A percentile compares a stretch with the other conserved stretches of the same genome.
These are phyloP conservation scores for Trachops cirrhosus DNA, from an alignment of 2,797 vertebrate species.

Conservation along the genomic window DNA sequence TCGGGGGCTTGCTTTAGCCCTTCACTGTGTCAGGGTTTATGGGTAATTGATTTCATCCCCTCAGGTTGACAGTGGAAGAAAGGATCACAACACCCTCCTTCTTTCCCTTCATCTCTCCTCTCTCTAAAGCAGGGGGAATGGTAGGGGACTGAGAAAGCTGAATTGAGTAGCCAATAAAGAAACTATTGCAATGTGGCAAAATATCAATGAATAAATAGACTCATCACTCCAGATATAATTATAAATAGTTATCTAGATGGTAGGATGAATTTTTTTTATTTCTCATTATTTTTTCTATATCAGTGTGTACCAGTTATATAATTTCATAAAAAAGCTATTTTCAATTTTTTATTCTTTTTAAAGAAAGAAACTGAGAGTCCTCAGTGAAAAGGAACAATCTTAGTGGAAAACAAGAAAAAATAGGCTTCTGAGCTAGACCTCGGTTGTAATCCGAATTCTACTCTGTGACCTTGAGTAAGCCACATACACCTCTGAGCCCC, in stretches of 20 bases:
- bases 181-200: neutral
- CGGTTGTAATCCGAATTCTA: neutral
- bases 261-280: neutral
- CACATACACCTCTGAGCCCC: neutral
- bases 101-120: neutral
- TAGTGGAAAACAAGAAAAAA: neutral
- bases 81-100: neutral
- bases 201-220: neutral
- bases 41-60: neutral
- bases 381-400: slow-evolving; percentile 27
- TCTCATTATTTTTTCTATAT: neutral
- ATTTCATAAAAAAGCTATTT: slow-evolving; percentile 29
- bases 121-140: neutral
- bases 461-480: neutral
- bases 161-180: neutral
- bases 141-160: neutral
- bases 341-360: neutral
- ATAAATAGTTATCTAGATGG: neutral
- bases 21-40: neutral
- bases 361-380: neutral
- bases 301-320: neutral
- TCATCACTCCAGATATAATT: neutral
- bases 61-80: neutral
- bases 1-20: neutral
- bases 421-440: neutral